phyloP scores from a whole-genome alignment of 2,888 invertebrate species.

The Sesia bembeciformis region DNA sequence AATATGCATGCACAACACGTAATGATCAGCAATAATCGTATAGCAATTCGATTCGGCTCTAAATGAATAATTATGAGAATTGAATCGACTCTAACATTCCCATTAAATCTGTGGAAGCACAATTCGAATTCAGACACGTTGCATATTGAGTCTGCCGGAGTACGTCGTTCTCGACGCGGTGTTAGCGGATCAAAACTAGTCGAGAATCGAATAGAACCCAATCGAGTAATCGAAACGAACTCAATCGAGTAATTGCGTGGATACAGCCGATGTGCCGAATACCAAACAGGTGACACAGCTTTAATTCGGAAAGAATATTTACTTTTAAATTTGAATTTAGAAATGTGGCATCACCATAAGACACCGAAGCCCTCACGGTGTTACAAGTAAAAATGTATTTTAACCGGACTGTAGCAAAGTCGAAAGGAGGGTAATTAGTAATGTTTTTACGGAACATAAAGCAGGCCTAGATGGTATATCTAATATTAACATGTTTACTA shows the following conservation, averaged over 20 bases:
- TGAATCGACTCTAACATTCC: constrained; percentile 19
- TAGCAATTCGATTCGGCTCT: background rate
- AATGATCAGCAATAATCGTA: background rate
- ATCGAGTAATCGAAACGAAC: constrained; percentile 39
- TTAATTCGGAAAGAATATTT: background rate
- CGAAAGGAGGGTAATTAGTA: too few species aligned
- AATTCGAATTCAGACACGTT: constrained; percentile 40
- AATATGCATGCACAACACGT: background rate
- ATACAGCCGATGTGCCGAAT: background rate
- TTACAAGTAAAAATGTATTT: too few species aligned
- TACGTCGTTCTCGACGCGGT: constrained; percentile 15
- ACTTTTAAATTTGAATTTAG: background rate
- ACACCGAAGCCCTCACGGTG: too few species aligned
- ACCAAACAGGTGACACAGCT: background rate
- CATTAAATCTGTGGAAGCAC: constrained; percentile 26
- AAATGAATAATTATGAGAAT: constrained; percentile 3
- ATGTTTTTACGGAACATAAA: too few species aligned
- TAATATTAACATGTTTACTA: too few species aligned
- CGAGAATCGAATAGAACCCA: constrained; percentile 37
- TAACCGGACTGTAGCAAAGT: too few species aligned
- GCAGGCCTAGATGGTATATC: too few species aligned
- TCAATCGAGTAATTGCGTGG: background rate
- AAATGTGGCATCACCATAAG: too few species aligned
- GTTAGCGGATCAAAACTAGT: constrained; percentile 20
- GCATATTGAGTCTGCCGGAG: constrained; percentile 33